Conservation (phyloP, 1,140 invertebrate genomes). For the Pollicipes pollicipes region DNA sequence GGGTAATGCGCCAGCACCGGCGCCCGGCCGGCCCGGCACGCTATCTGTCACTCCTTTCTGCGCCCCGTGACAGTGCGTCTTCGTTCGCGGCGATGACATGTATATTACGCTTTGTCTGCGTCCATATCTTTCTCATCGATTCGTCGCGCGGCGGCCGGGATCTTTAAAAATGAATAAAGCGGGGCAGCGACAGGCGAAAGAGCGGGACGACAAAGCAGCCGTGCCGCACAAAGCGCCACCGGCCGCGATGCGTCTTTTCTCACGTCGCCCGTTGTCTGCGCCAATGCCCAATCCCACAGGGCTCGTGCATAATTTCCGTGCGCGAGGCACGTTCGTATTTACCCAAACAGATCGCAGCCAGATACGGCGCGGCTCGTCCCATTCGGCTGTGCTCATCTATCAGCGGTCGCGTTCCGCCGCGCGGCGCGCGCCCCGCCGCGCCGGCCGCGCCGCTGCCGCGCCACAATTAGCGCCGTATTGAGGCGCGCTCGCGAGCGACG, state of each 20-base stretch:
- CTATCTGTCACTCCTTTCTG: neutral
- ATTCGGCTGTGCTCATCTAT: neutral
- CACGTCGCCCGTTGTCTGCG: neutral
- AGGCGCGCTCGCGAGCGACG: neutral
- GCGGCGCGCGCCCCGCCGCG: no score
- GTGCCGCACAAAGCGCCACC: neutral
- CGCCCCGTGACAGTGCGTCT: neutral
- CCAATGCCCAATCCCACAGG: neutral
- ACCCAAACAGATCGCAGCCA: neutral
- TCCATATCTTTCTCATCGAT: neutral
- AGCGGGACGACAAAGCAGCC: neutral
- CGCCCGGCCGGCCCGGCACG: no score
- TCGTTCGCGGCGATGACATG: neutral
- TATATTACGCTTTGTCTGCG: neutral
- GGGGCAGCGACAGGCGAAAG: neutral
- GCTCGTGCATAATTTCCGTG: neutral
- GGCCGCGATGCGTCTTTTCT: neutral
- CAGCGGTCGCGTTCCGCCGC: neutral
- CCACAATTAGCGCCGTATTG: slow-evolving; percentile 1
- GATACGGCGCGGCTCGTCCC: neutral
- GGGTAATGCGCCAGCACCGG: no score
- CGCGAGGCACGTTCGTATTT: neutral
- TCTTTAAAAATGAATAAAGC: neutral
- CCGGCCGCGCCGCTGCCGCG: no score
- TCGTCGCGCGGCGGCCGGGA: neutral